Evolutionary conservation across 2,797 vertebrate genomes (phyloP), one percentile per base, ranked within the genome.

Genomic region (Bryconaethiops microstoma): DNA sequence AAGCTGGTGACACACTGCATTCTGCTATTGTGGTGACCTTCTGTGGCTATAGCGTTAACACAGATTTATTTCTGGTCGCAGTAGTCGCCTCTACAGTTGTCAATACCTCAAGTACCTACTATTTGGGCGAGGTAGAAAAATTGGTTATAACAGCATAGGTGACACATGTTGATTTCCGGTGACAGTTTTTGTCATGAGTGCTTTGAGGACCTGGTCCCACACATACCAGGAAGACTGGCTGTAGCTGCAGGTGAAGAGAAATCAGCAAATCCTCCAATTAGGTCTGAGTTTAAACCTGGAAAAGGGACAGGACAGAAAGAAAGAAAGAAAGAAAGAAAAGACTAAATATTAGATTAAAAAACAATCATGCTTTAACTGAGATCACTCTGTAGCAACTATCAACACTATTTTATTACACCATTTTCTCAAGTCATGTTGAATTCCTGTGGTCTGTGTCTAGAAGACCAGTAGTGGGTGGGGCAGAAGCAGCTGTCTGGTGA

Each of bases 191-290:
- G 63, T 74, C 42, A 17, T 67, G 6, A 54, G 14, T 65, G 39
- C 57, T 50, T 42, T 59, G 55, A 81, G 39, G 3, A 21, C 13
- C 16, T 67, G 35, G 68, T 78, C 75, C 80, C 73, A 73, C 83
- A 91, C 94, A 72, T 94, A 99, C 98, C 97, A 90, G 96, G 91
- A 86, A 96, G 92, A 91, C 84, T 91, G 73, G 92, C 91, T 62
- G 96, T 94, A 83, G 96, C 94, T 91, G 92, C 83, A 76, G 93
- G 86, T 67, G 97, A 97, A 71, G 91, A 92, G 86, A 99, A 99
- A 90, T 98, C 96, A 84, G 96, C 97, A 93, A 98, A 99, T 87
- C 96, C 97, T 87, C 94, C 88, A 71, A 95, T 82, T 42, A 85
- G 77, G 48, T 82, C 85, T 14, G 86, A 59, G n/a, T 4, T 54